Evolutionary conservation across 2,113 vertebrate species (phyloP).

Genomic region (Pimephales promelas): DNA sequence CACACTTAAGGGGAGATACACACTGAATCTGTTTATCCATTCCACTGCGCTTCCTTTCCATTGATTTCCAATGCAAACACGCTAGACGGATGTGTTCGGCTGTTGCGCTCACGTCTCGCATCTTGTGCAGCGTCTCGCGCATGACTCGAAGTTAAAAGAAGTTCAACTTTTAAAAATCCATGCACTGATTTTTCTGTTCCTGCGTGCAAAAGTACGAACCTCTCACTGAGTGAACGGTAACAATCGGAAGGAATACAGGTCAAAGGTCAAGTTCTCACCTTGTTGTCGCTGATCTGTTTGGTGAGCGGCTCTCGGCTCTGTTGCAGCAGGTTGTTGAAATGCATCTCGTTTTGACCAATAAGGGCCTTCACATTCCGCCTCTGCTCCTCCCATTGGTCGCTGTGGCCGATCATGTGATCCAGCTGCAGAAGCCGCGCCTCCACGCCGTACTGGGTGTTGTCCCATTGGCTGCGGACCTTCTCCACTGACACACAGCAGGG

Average conservation of each 20-base stretch:
- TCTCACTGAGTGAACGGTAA: neutral
- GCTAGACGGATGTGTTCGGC: too few relatives aligned
- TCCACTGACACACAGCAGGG: constrained; percentile 79
- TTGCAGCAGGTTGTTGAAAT: constrained; percentile 80
- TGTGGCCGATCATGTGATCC: constrained; percentile 87
- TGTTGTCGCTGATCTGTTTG: constrained; percentile 87
- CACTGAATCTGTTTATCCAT: too few relatives aligned
- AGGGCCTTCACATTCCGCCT: constrained; percentile 83
- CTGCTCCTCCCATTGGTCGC: constrained; percentile 87
- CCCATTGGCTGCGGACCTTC: constrained; percentile 91
- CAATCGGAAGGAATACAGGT: neutral
- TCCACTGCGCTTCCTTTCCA: too few relatives aligned
- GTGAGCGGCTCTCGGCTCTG: constrained; percentile 79
- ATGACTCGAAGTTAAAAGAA: too few relatives aligned
- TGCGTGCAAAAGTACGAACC: neutral
- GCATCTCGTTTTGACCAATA: constrained; percentile 83
- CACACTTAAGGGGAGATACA: too few relatives aligned
- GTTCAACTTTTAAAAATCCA: too few relatives aligned
- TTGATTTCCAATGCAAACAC: too few relatives aligned
- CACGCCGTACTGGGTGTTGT: constrained; percentile 87
- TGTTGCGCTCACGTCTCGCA: too few relatives aligned
- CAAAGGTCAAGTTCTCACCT: constrained; percentile 74
- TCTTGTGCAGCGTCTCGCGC: too few relatives aligned
- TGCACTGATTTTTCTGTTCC: neutral
- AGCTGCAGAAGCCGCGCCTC: constrained; percentile 88